Evolutionary conservation across 1,140 invertebrate genomes (phyloP).

Genomic region (Rhagoletis zephyria): DNA sequence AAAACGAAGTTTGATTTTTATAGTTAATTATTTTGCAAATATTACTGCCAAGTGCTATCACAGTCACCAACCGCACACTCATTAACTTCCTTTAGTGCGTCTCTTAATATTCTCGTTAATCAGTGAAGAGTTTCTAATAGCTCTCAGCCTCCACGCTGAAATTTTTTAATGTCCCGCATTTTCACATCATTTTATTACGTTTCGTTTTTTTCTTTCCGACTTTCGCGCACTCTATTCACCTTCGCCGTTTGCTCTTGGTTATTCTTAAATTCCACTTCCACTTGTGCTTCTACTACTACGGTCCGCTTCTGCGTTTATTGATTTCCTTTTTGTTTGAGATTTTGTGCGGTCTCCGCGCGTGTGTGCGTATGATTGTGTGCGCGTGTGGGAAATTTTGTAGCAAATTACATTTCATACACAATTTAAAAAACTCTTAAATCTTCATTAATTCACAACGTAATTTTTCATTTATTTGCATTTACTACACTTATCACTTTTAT

Average conservation of each 20-base stretch:
- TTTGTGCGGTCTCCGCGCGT: constrained; percentile 36
- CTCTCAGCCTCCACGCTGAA: constrained; percentile 42
- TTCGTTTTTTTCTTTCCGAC: constrained; percentile 22
- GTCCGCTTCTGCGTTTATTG: constrained; percentile 43
- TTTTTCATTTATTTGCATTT: constrained; percentile 30
- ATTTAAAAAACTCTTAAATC: constrained; percentile 3
- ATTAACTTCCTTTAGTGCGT: constrained; percentile 10
- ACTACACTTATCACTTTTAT: constrained; percentile 38
- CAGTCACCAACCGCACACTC: neutral
- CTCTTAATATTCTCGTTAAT: constrained; percentile 15
- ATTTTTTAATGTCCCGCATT: constrained; percentile 43
- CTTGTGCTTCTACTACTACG: constrained; percentile 41
- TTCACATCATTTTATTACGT: constrained; percentile 38
- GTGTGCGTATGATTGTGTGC: constrained; percentile 42
- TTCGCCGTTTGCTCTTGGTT: constrained; percentile 31
- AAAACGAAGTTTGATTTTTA: neutral
- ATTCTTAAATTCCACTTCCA: constrained; percentile 43
- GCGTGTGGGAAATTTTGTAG: constrained; percentile 34
- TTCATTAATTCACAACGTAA: neutral
- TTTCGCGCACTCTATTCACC: constrained; percentile 45
- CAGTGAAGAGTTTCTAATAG: neutral
- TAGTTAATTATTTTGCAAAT: constrained; percentile 25
- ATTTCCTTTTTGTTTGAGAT: constrained; percentile 53
- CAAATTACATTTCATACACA: constrained; percentile 25
- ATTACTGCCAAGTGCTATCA: neutral